These are phyloP conservation scores for Halyomorpha halys DNA, from an alignment of 1,140 invertebrate species.

Conservation along the genomic window DNA sequence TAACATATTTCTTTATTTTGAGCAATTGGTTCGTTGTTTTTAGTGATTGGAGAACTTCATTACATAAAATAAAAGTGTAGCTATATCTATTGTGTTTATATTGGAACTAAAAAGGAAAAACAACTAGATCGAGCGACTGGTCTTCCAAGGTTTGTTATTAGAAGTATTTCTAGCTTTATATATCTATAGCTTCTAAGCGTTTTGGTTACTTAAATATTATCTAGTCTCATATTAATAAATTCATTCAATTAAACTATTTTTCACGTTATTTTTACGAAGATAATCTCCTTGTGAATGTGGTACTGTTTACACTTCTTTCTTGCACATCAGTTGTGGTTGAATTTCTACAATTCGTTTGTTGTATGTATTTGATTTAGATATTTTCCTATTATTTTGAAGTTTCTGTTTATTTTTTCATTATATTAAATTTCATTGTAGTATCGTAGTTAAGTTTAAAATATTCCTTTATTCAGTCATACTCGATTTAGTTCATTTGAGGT, in stretches of 20 bases:
- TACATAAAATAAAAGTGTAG: background rate
- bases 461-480: background rate
- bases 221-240: background rate
- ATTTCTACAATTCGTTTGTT: too few species aligned
- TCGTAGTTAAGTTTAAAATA: background rate
- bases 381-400: too few species aligned
- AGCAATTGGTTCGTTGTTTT: background rate
- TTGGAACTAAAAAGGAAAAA: background rate
- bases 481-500: background rate
- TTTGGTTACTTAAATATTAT: background rate
- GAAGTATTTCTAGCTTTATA: background rate
- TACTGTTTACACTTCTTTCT: too few species aligned
- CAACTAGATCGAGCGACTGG: constrained; percentile 5
- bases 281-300: too few species aligned
- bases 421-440: too few species aligned
- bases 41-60: background rate
- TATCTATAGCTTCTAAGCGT: background rate
- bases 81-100: background rate
- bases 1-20: constrained; percentile 5
- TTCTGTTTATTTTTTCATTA: too few species aligned
- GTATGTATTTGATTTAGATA: too few species aligned
- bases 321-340: too few species aligned
- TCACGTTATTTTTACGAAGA: background rate
- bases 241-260: background rate
- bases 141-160: constrained; percentile 15